These are phyloP conservation scores for Spea bombifrons DNA, from an alignment of 2,113 vertebrate species.

Conservation along the genomic window DNA sequence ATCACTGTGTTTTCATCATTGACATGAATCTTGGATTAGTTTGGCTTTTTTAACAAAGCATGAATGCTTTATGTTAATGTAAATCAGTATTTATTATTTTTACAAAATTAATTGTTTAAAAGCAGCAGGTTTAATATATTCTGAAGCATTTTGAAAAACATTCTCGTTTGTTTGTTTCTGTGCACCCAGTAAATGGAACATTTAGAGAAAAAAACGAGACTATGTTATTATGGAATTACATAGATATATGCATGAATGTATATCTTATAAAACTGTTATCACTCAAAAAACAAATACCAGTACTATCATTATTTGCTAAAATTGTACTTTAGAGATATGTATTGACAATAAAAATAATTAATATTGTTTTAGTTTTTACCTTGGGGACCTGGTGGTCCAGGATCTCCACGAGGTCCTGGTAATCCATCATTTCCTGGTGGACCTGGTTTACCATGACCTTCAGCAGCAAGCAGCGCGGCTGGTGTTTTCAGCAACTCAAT, in stretches of 20 bases:
- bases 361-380: constrained; percentile 66
- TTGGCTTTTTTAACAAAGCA: not conserved
- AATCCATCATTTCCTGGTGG: constrained; percentile 84
- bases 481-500: constrained; percentile 77
- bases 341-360: no score
- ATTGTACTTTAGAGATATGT: no score
- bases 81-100: constrained; percentile 21
- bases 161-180: not conserved
- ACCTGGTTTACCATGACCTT: constrained; percentile 81
- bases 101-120: constrained; percentile 33
- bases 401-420: constrained; percentile 84
- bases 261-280: no score
- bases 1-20: not conserved
- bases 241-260: no score
- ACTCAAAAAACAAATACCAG: no score
- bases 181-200: not conserved
- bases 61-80: constrained; percentile 25
- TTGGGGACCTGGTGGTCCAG: constrained; percentile 78
- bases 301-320: no score
- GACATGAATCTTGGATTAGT: constrained; percentile 27
- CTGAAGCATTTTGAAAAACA: constrained; percentile 13
- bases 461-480: constrained; percentile 83
- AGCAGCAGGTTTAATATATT: constrained; percentile 24
- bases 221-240: not conserved
- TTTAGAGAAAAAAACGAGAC: not conserved